Conservation (phyloP, 2,888 invertebrate genomes). For the Netelia virgata region DNA sequence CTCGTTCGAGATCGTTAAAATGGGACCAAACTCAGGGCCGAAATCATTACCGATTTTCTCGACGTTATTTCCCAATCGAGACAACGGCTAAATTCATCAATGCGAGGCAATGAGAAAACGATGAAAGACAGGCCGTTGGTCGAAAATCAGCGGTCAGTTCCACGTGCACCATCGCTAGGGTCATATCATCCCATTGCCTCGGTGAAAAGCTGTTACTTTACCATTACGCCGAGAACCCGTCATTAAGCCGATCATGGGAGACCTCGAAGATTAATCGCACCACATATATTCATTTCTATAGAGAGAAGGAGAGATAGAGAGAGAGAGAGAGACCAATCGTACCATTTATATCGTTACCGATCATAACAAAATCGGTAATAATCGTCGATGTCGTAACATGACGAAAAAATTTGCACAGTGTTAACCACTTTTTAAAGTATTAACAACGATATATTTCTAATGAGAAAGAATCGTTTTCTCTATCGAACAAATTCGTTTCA, state of each 20-base stretch:
- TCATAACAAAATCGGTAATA: constrained; percentile 47
- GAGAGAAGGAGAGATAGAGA: not conserved
- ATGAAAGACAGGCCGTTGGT: not conserved
- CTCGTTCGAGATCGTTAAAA: too few relatives aligned
- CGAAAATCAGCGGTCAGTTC: not conserved
- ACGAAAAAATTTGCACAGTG: not conserved
- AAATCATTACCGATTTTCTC: too few relatives aligned
- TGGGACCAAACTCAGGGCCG: too few relatives aligned
- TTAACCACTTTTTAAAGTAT: too few relatives aligned
- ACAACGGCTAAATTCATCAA: not conserved
- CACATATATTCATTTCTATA: not conserved
- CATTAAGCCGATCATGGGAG: constrained; percentile 42
- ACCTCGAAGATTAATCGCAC: constrained; percentile 45
- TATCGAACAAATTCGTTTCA: too few relatives aligned
- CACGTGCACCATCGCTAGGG: not conserved
- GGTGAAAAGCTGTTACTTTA: constrained; percentile 15
- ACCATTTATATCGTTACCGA: constrained; percentile 22
- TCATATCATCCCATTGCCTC: not conserved
- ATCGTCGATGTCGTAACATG: constrained; percentile 16
- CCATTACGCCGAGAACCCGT: constrained; percentile 30
- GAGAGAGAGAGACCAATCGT: not conserved
- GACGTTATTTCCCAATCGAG: not conserved
- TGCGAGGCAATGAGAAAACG: not conserved
- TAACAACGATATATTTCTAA: too few relatives aligned
- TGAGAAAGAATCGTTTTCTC: too few relatives aligned